Evolutionary conservation across 2,113 vertebrate species (phyloP).

Genomic region (Bettongia penicillata): DNA sequence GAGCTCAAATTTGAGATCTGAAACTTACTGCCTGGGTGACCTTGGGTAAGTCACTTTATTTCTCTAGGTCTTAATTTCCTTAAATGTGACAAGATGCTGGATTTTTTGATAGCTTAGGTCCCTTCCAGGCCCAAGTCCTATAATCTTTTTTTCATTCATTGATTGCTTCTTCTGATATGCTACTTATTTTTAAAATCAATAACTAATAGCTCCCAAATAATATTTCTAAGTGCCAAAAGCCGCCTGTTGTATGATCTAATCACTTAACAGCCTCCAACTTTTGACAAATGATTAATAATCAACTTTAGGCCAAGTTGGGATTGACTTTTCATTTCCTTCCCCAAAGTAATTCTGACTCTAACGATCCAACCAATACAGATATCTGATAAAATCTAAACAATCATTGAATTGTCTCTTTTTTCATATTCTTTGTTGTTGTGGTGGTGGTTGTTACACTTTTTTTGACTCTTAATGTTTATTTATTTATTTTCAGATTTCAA

Average conservation of each 20-base stretch:
- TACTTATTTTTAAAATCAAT: not conserved
- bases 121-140: not conserved
- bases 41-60: not conserved
- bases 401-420: not conserved
- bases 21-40: not conserved
- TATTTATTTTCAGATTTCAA: too few relatives aligned
- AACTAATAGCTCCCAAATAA: too few relatives aligned
- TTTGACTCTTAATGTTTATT: too few relatives aligned
- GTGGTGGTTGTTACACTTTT: too few relatives aligned
- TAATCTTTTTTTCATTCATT: not conserved
- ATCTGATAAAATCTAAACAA: not conserved
- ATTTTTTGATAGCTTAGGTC: not conserved
- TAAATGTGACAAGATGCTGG: not conserved
- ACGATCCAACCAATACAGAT: not conserved
- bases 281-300: not conserved
- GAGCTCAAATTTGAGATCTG: not conserved
- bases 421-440: not conserved
- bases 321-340: not conserved
- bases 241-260: not conserved
- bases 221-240: not conserved
- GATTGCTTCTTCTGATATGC: not conserved
- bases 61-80: not conserved
- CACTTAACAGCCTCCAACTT: not conserved
- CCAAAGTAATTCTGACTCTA: not conserved
- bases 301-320: not conserved